These are phyloP conservation scores for Hippopotamyrus pictus DNA, from an alignment of 2,797 vertebrate genomes.

Conservation along the genomic window DNA sequence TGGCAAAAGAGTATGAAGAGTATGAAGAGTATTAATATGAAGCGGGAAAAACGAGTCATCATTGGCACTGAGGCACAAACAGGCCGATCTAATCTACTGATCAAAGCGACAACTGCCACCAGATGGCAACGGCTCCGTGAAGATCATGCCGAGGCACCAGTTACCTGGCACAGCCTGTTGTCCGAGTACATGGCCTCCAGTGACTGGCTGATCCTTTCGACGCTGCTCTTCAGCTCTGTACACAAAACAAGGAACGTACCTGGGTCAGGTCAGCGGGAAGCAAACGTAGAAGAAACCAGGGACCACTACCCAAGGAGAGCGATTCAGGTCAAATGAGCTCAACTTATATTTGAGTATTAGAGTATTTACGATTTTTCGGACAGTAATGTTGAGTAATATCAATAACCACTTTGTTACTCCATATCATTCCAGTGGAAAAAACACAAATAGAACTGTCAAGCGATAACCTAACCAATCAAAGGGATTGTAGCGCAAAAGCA, in stretches of 20 bases:
- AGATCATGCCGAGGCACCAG: background rate
- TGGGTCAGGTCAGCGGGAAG: background rate
- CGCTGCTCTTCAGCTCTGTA: constrained; percentile 75
- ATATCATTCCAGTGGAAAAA: background rate
- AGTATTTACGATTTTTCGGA: background rate
- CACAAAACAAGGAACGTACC: background rate
- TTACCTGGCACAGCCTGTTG: constrained; percentile 83
- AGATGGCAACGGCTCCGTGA: background rate
- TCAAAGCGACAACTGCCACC: background rate
- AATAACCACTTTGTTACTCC: background rate
- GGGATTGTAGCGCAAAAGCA: background rate
- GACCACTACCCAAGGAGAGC: background rate
- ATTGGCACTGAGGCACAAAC: background rate
- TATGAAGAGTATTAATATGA: background rate
- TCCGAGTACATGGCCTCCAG: constrained; percentile 84
- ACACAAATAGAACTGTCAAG: background rate
- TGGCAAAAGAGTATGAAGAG: background rate
- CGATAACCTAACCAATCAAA: background rate
- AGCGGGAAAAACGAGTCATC: background rate
- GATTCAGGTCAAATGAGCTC: background rate
- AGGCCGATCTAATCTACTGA: background rate
- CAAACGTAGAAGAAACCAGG: background rate
- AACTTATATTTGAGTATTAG: background rate
- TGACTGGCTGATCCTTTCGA: constrained; percentile 63
- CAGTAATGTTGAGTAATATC: background rate